phyloP scores from a whole-genome alignment of 37 sponge, comb jelly and placozoan genomes.

The Petrosia ficiformis region DNA sequence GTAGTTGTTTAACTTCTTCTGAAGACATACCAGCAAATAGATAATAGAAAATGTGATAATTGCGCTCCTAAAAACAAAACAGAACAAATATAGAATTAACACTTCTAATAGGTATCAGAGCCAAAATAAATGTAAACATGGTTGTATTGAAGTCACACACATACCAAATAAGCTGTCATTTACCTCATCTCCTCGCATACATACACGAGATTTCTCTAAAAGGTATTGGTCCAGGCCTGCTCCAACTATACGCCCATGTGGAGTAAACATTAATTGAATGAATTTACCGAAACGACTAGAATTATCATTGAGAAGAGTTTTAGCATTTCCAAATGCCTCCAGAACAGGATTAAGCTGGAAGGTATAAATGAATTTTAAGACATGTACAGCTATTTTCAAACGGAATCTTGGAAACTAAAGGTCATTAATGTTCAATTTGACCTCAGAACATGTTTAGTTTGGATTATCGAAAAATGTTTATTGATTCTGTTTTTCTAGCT shows the following conservation, averaged over 20 bases:
- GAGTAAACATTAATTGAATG: slow-evolving; percentile 61
- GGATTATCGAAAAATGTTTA: too few species aligned
- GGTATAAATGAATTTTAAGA: neutral
- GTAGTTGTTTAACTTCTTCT: slow-evolving; percentile 14
- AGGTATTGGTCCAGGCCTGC: slow-evolving; percentile 75
- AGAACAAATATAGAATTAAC: neutral
- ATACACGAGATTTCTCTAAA: slow-evolving; percentile 78
- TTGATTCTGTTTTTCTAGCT: too few species aligned
- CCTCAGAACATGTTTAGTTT: too few species aligned
- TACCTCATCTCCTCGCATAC: slow-evolving; percentile 34
- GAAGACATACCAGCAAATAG: slow-evolving; percentile 62
- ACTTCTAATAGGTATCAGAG: neutral
- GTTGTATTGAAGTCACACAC: too few species aligned
- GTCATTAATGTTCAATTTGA: too few species aligned
- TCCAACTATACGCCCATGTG: slow-evolving; percentile 56
- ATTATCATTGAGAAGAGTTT: slow-evolving; percentile 69
- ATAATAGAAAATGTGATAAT: slow-evolving; percentile 86
- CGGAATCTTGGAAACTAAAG: too few species aligned
- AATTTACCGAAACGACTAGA: slow-evolving; percentile 82
- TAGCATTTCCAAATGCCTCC: slow-evolving; percentile 85
- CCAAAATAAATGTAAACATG: too few species aligned
- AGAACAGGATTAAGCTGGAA: slow-evolving; percentile 64
- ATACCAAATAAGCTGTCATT: too few species aligned
- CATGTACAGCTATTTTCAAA: too few species aligned
- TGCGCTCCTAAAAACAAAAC: slow-evolving; percentile 44